phyloP scores from a whole-genome alignment of 2,113 vertebrate genomes.

The Pollimyrus isidori region DNA sequence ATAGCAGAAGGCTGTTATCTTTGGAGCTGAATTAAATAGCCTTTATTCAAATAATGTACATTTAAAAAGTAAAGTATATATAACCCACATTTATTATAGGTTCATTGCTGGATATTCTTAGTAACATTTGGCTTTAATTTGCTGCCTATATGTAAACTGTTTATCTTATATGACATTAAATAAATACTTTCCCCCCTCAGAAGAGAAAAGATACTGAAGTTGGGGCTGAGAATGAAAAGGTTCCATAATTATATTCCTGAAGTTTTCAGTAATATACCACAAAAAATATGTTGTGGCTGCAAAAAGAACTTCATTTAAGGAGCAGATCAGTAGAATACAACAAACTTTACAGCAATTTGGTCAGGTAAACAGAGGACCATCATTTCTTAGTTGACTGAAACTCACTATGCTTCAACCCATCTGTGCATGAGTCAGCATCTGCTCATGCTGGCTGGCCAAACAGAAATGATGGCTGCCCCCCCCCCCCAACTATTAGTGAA shows the following conservation, averaged over 20 bases:
- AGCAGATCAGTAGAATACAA: background rate
- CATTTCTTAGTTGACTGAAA: background rate
- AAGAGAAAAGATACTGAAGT: background rate
- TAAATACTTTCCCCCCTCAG: background rate
- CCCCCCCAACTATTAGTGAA: slow-evolving; percentile 11
- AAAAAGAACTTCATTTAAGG: background rate
- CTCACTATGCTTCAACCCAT: background rate
- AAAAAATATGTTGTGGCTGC: background rate
- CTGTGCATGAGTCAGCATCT: background rate
- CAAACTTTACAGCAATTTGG: background rate
- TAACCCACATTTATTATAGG: background rate
- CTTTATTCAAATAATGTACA: background rate
- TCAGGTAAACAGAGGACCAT: background rate
- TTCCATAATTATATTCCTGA: background rate
- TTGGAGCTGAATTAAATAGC: background rate
- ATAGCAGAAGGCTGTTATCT: background rate
- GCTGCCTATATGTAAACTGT: background rate
- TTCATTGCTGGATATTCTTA: background rate
- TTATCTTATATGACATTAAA: background rate
- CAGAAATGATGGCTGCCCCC: background rate
- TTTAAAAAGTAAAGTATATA: background rate
- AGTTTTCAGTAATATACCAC: background rate
- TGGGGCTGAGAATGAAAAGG: background rate
- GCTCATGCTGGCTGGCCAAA: background rate
- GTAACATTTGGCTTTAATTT: background rate